Base-by-base conservation (phyloP, 2,113 vertebrate genomes). In the Corythornis cristatus region DNA sequence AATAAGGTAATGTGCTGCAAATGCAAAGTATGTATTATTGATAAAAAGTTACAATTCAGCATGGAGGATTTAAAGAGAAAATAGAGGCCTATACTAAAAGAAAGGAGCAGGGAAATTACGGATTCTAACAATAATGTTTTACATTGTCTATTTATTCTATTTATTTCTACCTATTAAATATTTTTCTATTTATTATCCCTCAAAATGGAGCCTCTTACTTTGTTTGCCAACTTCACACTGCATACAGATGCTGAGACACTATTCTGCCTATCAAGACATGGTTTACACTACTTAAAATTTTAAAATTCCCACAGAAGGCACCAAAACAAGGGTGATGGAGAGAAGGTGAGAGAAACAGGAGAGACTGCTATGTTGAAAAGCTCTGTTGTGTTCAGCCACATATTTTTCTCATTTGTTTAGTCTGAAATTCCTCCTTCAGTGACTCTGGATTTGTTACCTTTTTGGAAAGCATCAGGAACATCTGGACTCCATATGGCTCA, bases 401-500 rank as follows among this genome's bases (percentile, higher is more conserved):
- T 79, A 95, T 91, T 96, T 95, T 95, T 93, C 81, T 79, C 89
- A 92, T 74, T 74, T 97, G 96, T 97, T 98, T 98, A 97, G 96
- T 97, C 97, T 98, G 88, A 97, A 95, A 96, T 96, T 93, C 87
- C n/a, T 54, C 54, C 73, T 94, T 90, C 83, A 93, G 57, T 42
- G 42, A 91, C 93, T 94, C 75, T 95, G 64, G 79, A 94, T n/a
- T 66, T 80, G 84, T 95, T 92, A 91, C 78, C 57, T 95, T 95
- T 88, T 93, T 86, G 29, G 91, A 95, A 84, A 67, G 86, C 93
- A 83, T 43, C 4, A 0, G 54, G 61, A 96, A 97, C 97, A 98
- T 97, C 97, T 98, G 97, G 95, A 89, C 66, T 89, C 96, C 98
- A 98, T 94, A 97, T 97, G 97, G 51, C 29, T 77, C 15, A 7